Base-by-base conservation (phyloP, 2,888 invertebrate species). In the Tetropium fuscum region DNA sequence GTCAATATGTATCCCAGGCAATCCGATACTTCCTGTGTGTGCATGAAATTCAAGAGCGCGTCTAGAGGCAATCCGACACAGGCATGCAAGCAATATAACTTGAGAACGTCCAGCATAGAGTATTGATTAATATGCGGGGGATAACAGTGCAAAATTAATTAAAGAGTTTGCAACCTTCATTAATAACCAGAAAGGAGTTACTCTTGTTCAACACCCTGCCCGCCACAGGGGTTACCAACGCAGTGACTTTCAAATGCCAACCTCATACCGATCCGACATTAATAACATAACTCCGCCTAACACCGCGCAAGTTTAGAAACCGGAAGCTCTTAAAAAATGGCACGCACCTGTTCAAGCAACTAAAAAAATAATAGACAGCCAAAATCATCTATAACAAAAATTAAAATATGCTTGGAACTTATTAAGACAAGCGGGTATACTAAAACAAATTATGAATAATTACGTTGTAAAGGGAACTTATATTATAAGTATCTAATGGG, bases 81-180 rank as follows among this genome's bases (percentile, higher is more conserved):
- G 19, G 20, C 11, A 1, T 13, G 8, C 58, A 59, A 59, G 59
- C 63, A 54, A 62, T 53, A 59, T 58, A 69, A 69, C 64, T 69
- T 65, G 69, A 66, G 64, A 64, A 68, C 68, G 59, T 58, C 60
- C 63, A 60, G 60, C 64, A 64, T 68, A 64, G 68, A 68, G 72
- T 81, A 81, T 80, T 81, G 81, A 81, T 81, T 81, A 81, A 81
- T 80, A 80, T 79, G 77, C 77, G 77, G 73, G 77, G 79, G 77
- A 80, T 81, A 80, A 80, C 80, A 80, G 80, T 74, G 77, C 75
- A 75, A 81, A 81, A 81, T 81, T 81, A 81, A 81, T 81, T 81
- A 81, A 81, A 81, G 80, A 80, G 81, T 80, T 81, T 79, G 77
- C 76, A 80, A 77, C 80, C 80, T 81, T 80, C 81, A 81, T 81